A percentile compares a stretch with the other conserved stretches of the same genome.
These are phyloP conservation scores for Miniopterus natalensis DNA, from an alignment of 2,113 vertebrate species.

Conservation along the genomic window DNA sequence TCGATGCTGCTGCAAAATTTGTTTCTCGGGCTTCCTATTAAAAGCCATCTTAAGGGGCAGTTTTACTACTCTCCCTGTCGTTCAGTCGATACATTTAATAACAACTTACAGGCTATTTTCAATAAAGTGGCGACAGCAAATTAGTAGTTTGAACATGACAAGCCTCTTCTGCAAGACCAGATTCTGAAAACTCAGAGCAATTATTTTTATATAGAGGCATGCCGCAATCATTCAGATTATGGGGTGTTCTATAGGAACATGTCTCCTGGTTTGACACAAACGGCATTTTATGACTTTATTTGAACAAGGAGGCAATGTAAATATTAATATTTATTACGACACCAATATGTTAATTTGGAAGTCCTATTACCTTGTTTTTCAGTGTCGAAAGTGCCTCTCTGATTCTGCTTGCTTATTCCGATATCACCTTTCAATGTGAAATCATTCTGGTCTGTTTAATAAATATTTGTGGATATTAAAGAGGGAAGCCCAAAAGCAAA, in stretches of 20 bases:
- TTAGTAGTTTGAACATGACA: constrained; percentile 94
- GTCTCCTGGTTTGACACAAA: constrained; percentile 86
- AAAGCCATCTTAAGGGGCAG: constrained; percentile 96
- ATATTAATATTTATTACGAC: constrained; percentile 88
- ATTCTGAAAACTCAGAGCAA: constrained; percentile 92
- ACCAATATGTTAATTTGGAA: constrained; percentile 87
- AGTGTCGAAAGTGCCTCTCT: constrained; percentile 80
- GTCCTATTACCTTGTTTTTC: constrained; percentile 81
- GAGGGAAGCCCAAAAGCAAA: constrained; percentile 77
- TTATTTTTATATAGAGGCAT: constrained; percentile 91
- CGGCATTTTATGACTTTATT: constrained; percentile 89
- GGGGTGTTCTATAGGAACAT: constrained; percentile 86
- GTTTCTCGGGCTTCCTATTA: constrained; percentile 96
- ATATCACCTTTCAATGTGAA: constrained; percentile 78
- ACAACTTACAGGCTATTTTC: constrained; percentile 94
- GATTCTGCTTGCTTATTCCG: constrained; percentile 82
- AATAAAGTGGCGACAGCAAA: constrained; percentile 94
- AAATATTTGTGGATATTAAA: constrained; percentile 87
- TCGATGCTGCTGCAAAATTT: constrained; percentile 99
- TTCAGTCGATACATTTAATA: constrained; percentile 96
- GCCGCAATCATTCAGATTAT: constrained; percentile 89
- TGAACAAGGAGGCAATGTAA: constrained; percentile 87
- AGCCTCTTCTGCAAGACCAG: constrained; percentile 91
- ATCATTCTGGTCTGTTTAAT: constrained; percentile 83
- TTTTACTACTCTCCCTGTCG: constrained; percentile 94